Evolutionary conservation across 2,113 vertebrate genomes (phyloP).

Genomic region (Siniperca knerii): DNA sequence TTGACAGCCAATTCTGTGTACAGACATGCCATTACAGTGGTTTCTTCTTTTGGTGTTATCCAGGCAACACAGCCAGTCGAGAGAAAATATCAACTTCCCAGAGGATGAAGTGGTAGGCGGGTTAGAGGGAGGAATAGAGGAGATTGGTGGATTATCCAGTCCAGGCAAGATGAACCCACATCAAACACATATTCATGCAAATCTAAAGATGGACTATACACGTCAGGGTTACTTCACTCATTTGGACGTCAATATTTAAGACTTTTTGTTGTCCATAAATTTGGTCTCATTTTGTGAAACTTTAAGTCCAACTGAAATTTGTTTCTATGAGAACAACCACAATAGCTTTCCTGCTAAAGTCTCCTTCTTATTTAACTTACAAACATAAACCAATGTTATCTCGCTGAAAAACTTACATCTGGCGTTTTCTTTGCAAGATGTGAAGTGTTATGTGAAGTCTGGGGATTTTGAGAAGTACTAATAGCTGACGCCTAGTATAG

Average conservation of each 20-base stretch:
- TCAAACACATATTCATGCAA: not conserved
- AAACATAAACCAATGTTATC: too few relatives aligned
- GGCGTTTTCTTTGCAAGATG: too few relatives aligned
- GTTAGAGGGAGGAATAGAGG: slow-evolving; percentile 59
- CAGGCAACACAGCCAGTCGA: slow-evolving; percentile 85
- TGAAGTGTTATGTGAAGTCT: too few relatives aligned
- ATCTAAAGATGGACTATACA: not conserved
- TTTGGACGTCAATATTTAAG: not conserved
- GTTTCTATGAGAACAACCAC: too few relatives aligned
- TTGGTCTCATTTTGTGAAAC: not conserved
- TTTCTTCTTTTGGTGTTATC: slow-evolving; percentile 13
- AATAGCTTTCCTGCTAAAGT: too few relatives aligned
- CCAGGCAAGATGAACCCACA: slow-evolving; percentile 66
- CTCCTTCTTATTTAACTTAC: too few relatives aligned
- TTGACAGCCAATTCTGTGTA: not conserved
- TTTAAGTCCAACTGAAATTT: not conserved
- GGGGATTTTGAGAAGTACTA: not conserved
- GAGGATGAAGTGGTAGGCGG: slow-evolving; percentile 83
- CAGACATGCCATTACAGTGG: not conserved
- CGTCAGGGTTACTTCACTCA: not conserved
- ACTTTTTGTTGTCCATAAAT: not conserved
- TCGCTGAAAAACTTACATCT: too few relatives aligned
- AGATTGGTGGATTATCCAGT: slow-evolving; percentile 53
- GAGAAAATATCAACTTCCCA: slow-evolving; percentile 87
- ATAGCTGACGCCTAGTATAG: not conserved